phyloP scores from a whole-genome alignment of 2,797 vertebrate species.

The Dipus sagitta region DNA sequence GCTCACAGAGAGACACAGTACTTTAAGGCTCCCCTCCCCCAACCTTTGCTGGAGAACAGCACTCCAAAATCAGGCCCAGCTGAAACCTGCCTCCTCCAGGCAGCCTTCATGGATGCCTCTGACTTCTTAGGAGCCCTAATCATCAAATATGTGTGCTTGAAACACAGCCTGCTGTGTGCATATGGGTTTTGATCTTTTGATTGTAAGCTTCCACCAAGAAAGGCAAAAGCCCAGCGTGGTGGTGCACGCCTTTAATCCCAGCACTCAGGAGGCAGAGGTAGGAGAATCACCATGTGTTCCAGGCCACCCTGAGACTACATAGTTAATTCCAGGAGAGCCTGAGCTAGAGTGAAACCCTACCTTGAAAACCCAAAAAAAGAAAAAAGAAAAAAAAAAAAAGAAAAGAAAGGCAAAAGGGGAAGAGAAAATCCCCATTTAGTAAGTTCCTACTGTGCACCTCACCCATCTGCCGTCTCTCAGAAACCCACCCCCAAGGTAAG shows the following conservation, averaged over 20 bases:
- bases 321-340: too few species aligned
- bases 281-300: too few species aligned
- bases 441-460: background rate
- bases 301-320: too few species aligned
- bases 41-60: background rate
- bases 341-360: too few species aligned
- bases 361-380: too few species aligned
- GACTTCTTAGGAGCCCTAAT: background rate
- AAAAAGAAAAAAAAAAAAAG: too few species aligned
- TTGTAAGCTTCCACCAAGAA: slow-evolving; percentile 13
- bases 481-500: background rate
- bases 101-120: slow-evolving; percentile 28
- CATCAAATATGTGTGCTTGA: background rate
- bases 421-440: background rate
- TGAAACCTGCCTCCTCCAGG: slow-evolving; percentile 28
- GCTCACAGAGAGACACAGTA: slow-evolving; percentile 45
- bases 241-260: too few species aligned
- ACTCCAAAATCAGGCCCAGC: background rate
- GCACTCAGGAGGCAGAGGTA: too few species aligned
- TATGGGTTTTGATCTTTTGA: background rate
- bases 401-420: background rate
- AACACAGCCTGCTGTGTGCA: background rate
- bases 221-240: background rate
- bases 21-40: background rate
- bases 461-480: background rate